phyloP scores from a whole-genome alignment of 2,113 vertebrate genomes.

The Aplodontia rufa region DNA sequence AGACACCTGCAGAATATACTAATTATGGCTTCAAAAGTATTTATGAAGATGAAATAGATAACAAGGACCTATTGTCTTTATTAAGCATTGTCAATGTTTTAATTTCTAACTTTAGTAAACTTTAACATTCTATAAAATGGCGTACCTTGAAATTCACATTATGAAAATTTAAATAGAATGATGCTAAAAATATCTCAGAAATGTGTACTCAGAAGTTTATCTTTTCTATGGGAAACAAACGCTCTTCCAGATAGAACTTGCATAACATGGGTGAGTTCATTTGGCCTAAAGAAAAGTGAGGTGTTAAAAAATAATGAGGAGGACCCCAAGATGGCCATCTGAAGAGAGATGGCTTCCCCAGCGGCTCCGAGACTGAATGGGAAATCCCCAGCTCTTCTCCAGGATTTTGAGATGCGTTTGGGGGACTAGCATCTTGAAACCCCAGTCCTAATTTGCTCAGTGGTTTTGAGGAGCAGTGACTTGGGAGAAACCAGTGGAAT shows the following conservation, averaged over 20 bases:
- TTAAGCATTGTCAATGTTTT: background rate
- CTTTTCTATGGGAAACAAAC: background rate
- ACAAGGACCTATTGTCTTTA: background rate
- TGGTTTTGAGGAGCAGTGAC: too few species aligned
- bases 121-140: background rate
- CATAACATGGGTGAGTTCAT: background rate
- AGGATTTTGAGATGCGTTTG: too few species aligned
- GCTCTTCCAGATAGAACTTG: background rate
- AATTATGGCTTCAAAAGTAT: background rate
- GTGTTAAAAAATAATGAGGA: background rate
- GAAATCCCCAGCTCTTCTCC: too few species aligned
- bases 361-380: too few species aligned
- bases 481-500: too few species aligned
- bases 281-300: background rate
- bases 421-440: too few species aligned
- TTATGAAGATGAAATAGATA: background rate
- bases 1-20: background rate
- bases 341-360: too few species aligned
- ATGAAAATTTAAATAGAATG: background rate
- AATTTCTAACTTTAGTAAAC: background rate
- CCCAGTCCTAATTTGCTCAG: too few species aligned
- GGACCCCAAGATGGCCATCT: too few species aligned
- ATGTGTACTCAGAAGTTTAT: background rate
- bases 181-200: background rate
- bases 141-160: background rate